Conservation (phyloP, 2,888 invertebrate genomes). For the Dusona sp. region DNA sequence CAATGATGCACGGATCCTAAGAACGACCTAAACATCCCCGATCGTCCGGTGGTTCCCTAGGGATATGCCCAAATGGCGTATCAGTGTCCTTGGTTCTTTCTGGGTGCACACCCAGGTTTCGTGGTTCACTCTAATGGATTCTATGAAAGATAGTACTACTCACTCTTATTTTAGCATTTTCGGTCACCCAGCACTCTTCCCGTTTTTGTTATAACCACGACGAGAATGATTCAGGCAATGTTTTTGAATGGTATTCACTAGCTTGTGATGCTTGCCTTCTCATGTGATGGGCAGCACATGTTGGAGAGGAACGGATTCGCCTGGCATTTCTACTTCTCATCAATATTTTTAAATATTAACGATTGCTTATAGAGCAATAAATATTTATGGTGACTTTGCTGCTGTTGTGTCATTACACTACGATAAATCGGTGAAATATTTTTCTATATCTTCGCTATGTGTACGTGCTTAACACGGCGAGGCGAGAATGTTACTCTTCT, state of each 20-base stretch:
- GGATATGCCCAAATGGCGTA: slow-evolving; percentile 78
- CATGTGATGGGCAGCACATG: neutral
- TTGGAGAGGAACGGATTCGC: neutral
- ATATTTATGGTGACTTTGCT: neutral
- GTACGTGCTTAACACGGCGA: slow-evolving; percentile 18
- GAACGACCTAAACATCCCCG: slow-evolving; percentile 80
- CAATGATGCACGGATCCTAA: slow-evolving; percentile 80
- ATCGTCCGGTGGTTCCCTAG: slow-evolving; percentile 77
- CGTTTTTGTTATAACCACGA: neutral
- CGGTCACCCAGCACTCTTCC: slow-evolving; percentile 1
- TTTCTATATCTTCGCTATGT: slow-evolving; percentile 18
- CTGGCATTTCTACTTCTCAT: neutral
- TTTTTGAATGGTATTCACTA: neutral
- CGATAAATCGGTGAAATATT: slow-evolving; percentile 10
- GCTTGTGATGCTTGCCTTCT: neutral
- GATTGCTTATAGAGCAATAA: neutral
- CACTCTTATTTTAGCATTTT: slow-evolving; percentile 3
- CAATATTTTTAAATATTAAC: neutral
- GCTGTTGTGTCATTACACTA: neutral
- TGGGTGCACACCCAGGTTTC: slow-evolving; percentile 42
- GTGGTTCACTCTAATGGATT: slow-evolving; percentile 63
- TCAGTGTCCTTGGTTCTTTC: slow-evolving; percentile 76
- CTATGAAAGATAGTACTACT: slow-evolving; percentile 37
- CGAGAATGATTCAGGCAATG: neutral
- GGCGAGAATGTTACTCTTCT: slow-evolving; percentile 18